Evolutionary conservation across 2,888 invertebrate genomes (phyloP), one percentile per base, ranked within the genome.

Genomic region (Glaucopsyche alexis): DNA sequence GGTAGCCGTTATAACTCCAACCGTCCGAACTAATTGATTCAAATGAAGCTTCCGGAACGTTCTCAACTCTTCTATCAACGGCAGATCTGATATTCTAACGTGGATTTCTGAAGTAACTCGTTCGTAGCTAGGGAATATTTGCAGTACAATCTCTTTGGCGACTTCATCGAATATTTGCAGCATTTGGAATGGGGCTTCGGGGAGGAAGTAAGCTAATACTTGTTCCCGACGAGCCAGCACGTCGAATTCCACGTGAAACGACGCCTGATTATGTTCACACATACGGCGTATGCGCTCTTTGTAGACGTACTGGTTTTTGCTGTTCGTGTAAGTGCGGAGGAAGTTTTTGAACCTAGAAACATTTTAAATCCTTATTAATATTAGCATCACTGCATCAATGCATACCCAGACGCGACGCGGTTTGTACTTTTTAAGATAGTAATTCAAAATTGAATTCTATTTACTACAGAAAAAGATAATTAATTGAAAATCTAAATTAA

Each of bases 121-220:
- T 80, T 98, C 97, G 84, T 99, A 99, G 81, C 98, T 97, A 0
- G 99, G 99, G 83, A 98, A 99, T 89, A 99, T 97, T 74, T 96
- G 96, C 19, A 99, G 90, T 0, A 99, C 99, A 77, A 99, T 96
- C 72, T 97, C 96, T 85, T 97, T 97, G n/a, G 97, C 97, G 0
- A 98, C 98, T 89, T 97, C 96, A 87, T 99, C 98, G 85, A 99
- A 98, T 77, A 99, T 98, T 85, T 97, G 96, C n/a, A 99, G 90
- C 97, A 99, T 98, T 91, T 99, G 98, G 78, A 96, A 95, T 0
- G 99, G 99, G 0, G 99, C 99, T 87, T 99, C 99, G 0, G 99
- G 99, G 71, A 99, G 85, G 87, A 99, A 99, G 87, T 98, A 99
- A 0, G 99, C 99, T 69, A 99, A 91, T 0, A 98, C 98, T 85